Evolutionary conservation across 2,113 vertebrate species (phyloP).

Genomic region (Pavo muticus): DNA sequence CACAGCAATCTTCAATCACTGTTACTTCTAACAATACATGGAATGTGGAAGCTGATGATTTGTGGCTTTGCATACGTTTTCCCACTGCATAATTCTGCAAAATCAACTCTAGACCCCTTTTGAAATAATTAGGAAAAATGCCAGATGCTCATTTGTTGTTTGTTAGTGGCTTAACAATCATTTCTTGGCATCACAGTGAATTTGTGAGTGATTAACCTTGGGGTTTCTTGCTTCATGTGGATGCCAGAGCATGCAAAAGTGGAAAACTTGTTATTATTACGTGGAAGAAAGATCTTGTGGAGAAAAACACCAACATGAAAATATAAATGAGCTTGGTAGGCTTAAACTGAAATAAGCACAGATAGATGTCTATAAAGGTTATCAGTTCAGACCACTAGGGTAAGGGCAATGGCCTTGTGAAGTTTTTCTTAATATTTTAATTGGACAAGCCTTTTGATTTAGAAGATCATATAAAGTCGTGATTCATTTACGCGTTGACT

Average conservation of each 20-base stretch:
- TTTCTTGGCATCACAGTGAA: background rate
- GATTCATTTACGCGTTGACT: background rate
- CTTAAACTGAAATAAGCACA: background rate
- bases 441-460: background rate
- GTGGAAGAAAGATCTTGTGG: background rate
- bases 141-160: background rate
- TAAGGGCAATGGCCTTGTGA: background rate
- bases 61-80: background rate
- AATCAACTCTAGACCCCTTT: background rate
- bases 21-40: background rate
- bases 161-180: background rate
- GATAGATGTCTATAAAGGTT: background rate
- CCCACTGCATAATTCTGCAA: background rate
- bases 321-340: background rate
- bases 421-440: background rate
- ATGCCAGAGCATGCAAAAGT: background rate
- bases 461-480: background rate
- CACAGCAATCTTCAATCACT: background rate
- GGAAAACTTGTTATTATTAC: background rate
- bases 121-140: constrained; percentile 24
- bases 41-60: background rate
- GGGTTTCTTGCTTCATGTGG: background rate
- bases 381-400: background rate
- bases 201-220: background rate
- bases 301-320: background rate